These are phyloP conservation scores for Drosophila infuscata DNA, from an alignment of 2,888 invertebrate genomes.

Conservation along the genomic window DNA sequence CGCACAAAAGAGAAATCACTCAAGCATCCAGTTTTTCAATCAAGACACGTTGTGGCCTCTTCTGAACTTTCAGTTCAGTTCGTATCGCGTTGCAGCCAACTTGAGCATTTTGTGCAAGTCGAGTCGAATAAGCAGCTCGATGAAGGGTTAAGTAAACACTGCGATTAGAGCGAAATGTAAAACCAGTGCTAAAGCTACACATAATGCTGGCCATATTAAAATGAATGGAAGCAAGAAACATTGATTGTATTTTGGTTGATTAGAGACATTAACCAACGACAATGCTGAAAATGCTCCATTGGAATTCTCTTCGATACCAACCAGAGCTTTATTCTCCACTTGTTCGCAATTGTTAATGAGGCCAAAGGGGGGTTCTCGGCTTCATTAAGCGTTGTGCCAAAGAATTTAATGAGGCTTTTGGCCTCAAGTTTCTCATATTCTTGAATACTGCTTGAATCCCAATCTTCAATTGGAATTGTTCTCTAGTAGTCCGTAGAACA, in stretches of 20 bases:
- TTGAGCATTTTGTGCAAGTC: constrained; percentile 38
- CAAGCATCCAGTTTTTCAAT: constrained; percentile 61
- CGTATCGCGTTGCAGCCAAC: constrained; percentile 41
- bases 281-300: not conserved
- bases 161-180: constrained; percentile 11
- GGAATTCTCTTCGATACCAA: not conserved
- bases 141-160: constrained; percentile 28
- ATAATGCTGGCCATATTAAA: not conserved
- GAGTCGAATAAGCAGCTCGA: constrained; percentile 30
- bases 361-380: not conserved
- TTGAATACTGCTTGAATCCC: not conserved
- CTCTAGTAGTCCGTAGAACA: not conserved
- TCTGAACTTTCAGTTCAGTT: constrained; percentile 52
- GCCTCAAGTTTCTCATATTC: not conserved
- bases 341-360: not conserved
- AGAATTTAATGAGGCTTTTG: not conserved
- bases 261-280: not conserved
- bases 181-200: constrained; percentile 9
- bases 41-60: constrained; percentile 64
- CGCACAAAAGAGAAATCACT: constrained; percentile 57
- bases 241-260: not conserved
- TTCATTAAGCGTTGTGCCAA: not conserved
- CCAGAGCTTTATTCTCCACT: not conserved
- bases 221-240: not conserved
- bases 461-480: not conserved